These are phyloP conservation scores for Ophion ellenae DNA, from an alignment of 2,888 invertebrate species.

Conservation along the genomic window DNA sequence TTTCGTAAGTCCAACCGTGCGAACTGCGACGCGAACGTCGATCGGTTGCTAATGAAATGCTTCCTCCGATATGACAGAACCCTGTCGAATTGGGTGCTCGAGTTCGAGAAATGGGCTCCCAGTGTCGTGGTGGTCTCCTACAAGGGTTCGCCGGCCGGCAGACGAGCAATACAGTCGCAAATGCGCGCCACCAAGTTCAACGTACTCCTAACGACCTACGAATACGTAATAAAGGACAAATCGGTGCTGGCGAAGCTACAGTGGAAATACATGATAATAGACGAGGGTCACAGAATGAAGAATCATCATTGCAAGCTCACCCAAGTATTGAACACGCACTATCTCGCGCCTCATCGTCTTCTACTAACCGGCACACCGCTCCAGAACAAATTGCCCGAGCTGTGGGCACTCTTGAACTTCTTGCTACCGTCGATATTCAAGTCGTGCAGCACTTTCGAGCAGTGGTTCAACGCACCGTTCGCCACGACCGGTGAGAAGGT, in stretches of 20 bases:
- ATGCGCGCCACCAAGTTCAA: constrained; percentile 98
- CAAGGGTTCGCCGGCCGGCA: constrained; percentile 95
- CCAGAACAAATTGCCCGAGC: constrained; percentile 98
- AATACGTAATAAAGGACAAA: constrained; percentile 99
- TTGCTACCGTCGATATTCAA: constrained; percentile 99
- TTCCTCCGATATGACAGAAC: constrained; percentile 86
- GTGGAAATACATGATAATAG: constrained; percentile 99
- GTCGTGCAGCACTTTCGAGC: constrained; percentile 99
- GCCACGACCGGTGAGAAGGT: constrained; percentile 99
- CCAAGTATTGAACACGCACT: constrained; percentile 98
- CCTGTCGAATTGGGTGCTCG: constrained; percentile 98
- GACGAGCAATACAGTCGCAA: constrained; percentile 93
- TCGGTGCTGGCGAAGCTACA: constrained; percentile 96
- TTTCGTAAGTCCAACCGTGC: constrained; percentile 89
- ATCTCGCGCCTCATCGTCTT: constrained; percentile 97
- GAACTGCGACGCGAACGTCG: neutral
- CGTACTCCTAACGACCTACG: constrained; percentile 98
- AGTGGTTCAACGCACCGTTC: constrained; percentile 99
- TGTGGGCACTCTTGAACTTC: constrained; percentile 99
- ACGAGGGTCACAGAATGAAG: constrained; percentile 99
- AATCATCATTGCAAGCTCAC: constrained; percentile 99
- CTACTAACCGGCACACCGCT: constrained; percentile 98
- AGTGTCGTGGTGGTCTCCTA: constrained; percentile 95
- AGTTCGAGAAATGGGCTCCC: constrained; percentile 99
- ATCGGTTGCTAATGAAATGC: neutral